These are phyloP conservation scores for Prochilodus magdalenae DNA, from an alignment of 2,113 vertebrate species.

Conservation along the genomic window DNA sequence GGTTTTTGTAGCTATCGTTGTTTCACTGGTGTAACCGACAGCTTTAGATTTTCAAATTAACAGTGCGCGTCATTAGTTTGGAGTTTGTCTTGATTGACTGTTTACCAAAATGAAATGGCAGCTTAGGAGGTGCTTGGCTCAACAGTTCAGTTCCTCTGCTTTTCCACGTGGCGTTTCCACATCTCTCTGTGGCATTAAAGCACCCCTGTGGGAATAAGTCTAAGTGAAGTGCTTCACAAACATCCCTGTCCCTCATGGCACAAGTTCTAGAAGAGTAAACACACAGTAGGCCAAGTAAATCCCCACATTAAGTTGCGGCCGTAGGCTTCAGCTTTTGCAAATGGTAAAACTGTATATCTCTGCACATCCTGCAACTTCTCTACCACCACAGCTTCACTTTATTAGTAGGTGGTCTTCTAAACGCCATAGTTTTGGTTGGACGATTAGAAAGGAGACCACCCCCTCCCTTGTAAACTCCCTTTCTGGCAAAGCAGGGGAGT, in stretches of 20 bases:
- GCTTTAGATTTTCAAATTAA: not conserved
- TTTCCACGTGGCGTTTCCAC: conserved; percentile 17
- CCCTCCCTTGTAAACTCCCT: no score
- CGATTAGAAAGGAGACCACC: no score
- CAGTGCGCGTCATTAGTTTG: not conserved
- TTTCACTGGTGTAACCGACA: not conserved
- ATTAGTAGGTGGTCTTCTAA: not conserved
- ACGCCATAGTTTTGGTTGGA: not conserved
- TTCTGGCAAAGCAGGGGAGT: no score
- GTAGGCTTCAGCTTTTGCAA: not conserved
- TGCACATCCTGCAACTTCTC: not conserved
- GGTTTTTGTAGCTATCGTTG: not conserved
- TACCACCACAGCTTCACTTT: not conserved
- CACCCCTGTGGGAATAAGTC: conserved; percentile 1
- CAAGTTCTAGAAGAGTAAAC: conserved; percentile 31
- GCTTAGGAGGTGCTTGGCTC: conserved; percentile 8
- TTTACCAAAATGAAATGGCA: conserved; percentile 28
- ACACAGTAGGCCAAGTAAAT: not conserved
- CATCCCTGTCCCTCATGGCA: conserved; percentile 5
- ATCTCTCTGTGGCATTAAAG: conserved; percentile 1
- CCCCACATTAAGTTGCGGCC: conserved; percentile 13
- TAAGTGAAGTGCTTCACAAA: conserved; percentile 8
- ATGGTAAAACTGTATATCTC: conserved; percentile 12
- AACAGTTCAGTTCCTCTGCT: conserved; percentile 5
- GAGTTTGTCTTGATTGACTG: not conserved